Percentiles rank a stretch among this genome's conserved stretches.
phyloP scores from a whole-genome alignment of 2,888 invertebrate genomes.

The Octodonta nipae region DNA sequence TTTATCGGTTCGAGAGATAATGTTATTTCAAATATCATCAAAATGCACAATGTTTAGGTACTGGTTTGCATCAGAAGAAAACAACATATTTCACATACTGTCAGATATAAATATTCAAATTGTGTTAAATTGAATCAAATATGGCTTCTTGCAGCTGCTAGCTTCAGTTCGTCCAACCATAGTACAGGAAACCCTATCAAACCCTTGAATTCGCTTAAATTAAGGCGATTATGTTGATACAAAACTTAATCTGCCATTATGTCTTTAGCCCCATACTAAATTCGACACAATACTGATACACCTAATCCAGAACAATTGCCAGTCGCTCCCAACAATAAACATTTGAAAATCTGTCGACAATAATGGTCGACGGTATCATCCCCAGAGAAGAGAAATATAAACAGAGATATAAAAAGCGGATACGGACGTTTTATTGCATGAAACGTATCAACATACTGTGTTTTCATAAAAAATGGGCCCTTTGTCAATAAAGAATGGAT shows the following conservation, averaged over 20 bases:
- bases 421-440: constrained; percentile 10
- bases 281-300: constrained; percentile 13
- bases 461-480: constrained; percentile 18
- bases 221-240: constrained; percentile 21
- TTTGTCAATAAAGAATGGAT: constrained; percentile 20
- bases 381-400: neutral
- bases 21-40: too few species aligned
- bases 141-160: constrained; percentile 16
- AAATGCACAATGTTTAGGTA: too few species aligned
- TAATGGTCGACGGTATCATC: neutral
- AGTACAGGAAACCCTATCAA: constrained; percentile 3
- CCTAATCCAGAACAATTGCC: constrained; percentile 14
- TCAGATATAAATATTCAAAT: too few species aligned
- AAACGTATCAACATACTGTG: constrained; percentile 11
- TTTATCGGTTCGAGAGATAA: too few species aligned
- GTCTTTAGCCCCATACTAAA: constrained; percentile 7
- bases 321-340: constrained; percentile 10
- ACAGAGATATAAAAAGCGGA: constrained; percentile 9
- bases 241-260: constrained; percentile 22
- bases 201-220: constrained; percentile 6
- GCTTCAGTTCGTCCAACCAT: constrained; percentile 12
- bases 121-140: constrained; percentile 7
- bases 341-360: constrained; percentile 8
- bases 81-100: too few species aligned
- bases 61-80: too few species aligned